A percentile compares a stretch with the other conserved stretches of the same genome.
Evolutionary conservation across 2,888 invertebrate species (phyloP).

Genomic region (Odontocolon sp.): DNA sequence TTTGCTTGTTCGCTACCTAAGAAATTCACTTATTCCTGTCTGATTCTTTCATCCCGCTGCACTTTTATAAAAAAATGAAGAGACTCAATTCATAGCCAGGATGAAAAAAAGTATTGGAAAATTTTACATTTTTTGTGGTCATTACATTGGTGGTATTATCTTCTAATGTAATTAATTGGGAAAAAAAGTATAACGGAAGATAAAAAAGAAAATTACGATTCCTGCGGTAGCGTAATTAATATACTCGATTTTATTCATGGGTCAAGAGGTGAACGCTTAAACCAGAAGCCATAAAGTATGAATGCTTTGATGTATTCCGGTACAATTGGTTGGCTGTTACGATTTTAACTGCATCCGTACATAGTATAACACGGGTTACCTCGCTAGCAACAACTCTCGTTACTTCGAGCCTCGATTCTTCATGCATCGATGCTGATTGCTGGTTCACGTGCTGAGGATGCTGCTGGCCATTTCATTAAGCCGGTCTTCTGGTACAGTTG

Average conservation of each 20-base stretch:
- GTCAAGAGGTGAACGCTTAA: too few species aligned
- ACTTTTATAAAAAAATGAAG: slow-evolving; percentile 4
- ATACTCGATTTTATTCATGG: background rate
- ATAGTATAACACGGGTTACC: slow-evolving; percentile 32
- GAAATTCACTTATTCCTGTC: slow-evolving; percentile 19
- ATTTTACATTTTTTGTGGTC: background rate
- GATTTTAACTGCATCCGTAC: background rate
- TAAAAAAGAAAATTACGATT: slow-evolving; percentile 4
- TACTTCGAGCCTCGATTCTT: slow-evolving; percentile 38
- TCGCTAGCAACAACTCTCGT: slow-evolving; percentile 36
- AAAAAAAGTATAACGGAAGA: background rate
- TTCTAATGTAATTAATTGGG: background rate
- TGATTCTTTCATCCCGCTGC: slow-evolving; percentile 10
- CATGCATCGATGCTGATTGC: slow-evolving; percentile 29
- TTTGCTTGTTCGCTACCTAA: too few species aligned
- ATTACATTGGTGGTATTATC: background rate
- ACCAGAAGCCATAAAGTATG: slow-evolving; percentile 20
- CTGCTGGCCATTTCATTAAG: slow-evolving; percentile 36
- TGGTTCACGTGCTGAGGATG: slow-evolving; percentile 13
- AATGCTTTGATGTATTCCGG: slow-evolving; percentile 16
- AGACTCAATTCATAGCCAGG: too few species aligned
- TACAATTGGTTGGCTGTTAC: background rate
- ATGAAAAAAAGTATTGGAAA: background rate
- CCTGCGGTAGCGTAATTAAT: background rate
- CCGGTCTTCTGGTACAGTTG: slow-evolving; percentile 12